Evolutionary conservation across 2,888 invertebrate species (phyloP).

Genomic region (Conchocele bisecta): DNA sequence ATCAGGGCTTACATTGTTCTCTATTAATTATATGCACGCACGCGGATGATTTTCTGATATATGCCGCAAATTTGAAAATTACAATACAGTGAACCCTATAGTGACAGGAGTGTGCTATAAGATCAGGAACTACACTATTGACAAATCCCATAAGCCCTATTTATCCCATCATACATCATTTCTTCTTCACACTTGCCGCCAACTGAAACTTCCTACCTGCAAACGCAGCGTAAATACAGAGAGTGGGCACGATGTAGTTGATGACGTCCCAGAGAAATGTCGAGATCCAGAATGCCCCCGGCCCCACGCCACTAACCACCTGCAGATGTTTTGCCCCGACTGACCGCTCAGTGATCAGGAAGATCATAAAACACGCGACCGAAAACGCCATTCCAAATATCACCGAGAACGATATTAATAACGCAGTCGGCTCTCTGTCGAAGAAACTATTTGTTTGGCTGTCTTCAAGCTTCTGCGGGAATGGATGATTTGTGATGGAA

Average conservation of each 20-base stretch:
- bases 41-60: too few species aligned
- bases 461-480: conserved; percentile 54
- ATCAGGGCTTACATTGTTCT: too few species aligned
- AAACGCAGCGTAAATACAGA: conserved; percentile 86
- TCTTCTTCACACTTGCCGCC: too few species aligned
- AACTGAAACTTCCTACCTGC: too few species aligned
- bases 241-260: conserved; percentile 86
- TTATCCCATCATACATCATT: too few species aligned
- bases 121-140: too few species aligned
- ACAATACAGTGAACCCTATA: too few species aligned
- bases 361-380: conserved; percentile 75
- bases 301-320: conserved; percentile 78
- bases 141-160: too few species aligned
- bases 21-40: too few species aligned
- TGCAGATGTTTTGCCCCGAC: conserved; percentile 78
- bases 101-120: too few species aligned
- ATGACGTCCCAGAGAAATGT: conserved; percentile 88
- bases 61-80: too few species aligned
- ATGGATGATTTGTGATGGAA: conserved; percentile 60
- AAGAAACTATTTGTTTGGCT: conserved; percentile 51
- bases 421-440: conserved; percentile 58
- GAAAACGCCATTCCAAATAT: conserved; percentile 80
- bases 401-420: conserved; percentile 68
- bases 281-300: conserved; percentile 87
- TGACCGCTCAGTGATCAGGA: conserved; percentile 75